Evolutionary conservation across 1,140 invertebrate genomes (phyloP).

Genomic region (Listronotus oregonensis): DNA sequence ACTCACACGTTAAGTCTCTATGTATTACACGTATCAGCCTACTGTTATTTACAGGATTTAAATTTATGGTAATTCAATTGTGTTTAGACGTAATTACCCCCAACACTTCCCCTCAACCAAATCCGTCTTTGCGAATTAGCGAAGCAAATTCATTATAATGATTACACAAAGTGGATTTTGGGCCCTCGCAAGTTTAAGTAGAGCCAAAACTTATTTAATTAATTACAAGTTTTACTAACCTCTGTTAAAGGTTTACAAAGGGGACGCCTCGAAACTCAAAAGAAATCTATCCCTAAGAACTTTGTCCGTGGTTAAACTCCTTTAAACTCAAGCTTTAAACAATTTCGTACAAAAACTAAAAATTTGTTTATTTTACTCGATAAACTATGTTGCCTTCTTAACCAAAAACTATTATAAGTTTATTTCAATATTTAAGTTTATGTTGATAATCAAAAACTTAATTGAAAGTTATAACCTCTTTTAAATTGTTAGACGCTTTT

Average conservation of each 20-base stretch:
- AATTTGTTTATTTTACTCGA: slow-evolving; percentile 16
- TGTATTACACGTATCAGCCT: slow-evolving; percentile 4
- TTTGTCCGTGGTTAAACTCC: slow-evolving; percentile 28
- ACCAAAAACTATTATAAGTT: too few species aligned
- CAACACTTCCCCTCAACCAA: slow-evolving; percentile 28
- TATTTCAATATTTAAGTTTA: too few species aligned
- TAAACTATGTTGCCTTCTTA: too few species aligned
- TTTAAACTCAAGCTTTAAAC: slow-evolving; percentile 13
- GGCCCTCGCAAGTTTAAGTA: slow-evolving; percentile 30
- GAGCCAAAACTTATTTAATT: slow-evolving; percentile 38
- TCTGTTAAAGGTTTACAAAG: slow-evolving; percentile 28
- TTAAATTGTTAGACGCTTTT: too few species aligned
- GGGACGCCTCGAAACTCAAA: slow-evolving; percentile 17
- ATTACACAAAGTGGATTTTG: slow-evolving; percentile 36
- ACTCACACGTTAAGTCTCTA: too few species aligned
- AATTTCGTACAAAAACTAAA: slow-evolving; percentile 27
- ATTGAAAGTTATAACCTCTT: too few species aligned
- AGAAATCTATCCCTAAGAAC: slow-evolving; percentile 29
- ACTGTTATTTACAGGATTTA: slow-evolving; percentile 20
- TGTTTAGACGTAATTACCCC: slow-evolving; percentile 27
- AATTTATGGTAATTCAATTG: slow-evolving; percentile 35
- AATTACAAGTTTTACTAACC: slow-evolving; percentile 40
- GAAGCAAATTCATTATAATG: slow-evolving; percentile 34
- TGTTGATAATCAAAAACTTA: too few species aligned
- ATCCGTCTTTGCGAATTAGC: slow-evolving; percentile 24